Evolutionary conservation across 2,888 invertebrate genomes (phyloP), one percentile per base, ranked within the genome.

Genomic region (Netelia virgata): DNA sequence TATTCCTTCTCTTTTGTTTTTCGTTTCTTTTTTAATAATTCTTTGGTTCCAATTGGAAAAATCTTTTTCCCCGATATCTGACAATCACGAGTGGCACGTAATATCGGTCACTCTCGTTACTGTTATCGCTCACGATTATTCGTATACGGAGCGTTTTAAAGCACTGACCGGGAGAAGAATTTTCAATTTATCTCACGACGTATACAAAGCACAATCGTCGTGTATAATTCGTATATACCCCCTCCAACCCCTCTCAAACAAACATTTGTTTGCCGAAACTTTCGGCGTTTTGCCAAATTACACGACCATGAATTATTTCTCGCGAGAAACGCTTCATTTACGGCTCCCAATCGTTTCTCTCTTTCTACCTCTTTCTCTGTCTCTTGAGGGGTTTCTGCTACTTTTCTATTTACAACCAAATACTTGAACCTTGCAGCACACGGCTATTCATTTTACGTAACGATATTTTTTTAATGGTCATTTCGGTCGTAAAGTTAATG

Each of bases 231-330:
- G 73, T 53, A 63, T 53, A 63, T 61, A 10, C 23, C 57, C 69
- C 50, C 41, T 28, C n/a, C 64, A 3, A 20, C 28, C n/a, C 14
- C 61, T 61, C 11, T 14, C 1, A 63, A 63, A 28, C 63, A 16
- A n/a, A 79, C 43, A 72, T 72, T 80, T 75, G 75, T 72, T 83
- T 76, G 80, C 76, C 64, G 72, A 68, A 66, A 70, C 72, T 76
- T 83, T 83, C 83, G 83, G 80, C 76, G 66, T 59, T 75, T 83
- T 76, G 80, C 79, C 83, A 83, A 83, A 80, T 83, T 83, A 80
- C 70, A 64, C 63, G 79, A 79, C 75, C 75, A 50, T 80, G 66
- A 80, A 83, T 83, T 76, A 68, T 68, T 23, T 72, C 81, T 28
- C 16, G 68, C 69, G 59, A 63, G 55, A 63, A 83, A 73, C 59